Percentiles rank a stretch among this genome's conserved stretches.
Conservation (phyloP, 2,888 invertebrate genomes). For the Noctuana brunneofusca region DNA sequence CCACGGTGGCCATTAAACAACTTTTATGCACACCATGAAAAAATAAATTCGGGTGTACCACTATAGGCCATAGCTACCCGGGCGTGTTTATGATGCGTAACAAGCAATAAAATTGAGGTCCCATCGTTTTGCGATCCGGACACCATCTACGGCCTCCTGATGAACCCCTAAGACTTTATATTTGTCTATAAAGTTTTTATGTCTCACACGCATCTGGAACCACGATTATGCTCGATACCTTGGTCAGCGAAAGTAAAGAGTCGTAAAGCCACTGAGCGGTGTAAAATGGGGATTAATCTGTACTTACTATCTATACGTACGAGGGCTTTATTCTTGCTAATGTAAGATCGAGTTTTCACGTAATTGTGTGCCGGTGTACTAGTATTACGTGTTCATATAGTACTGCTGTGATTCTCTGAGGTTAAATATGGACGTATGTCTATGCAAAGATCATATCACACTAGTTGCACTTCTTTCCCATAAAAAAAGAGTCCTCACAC, state of each 20-base stretch:
- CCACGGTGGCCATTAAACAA: slow-evolving; percentile 57
- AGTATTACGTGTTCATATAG: no score
- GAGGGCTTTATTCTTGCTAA: no score
- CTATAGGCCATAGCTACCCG: slow-evolving; percentile 73
- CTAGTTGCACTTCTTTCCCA: no score
- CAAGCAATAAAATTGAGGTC: slow-evolving; percentile 77
- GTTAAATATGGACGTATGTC: no score
- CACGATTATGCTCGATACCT: slow-evolving; percentile 56
- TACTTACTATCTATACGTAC: background rate
- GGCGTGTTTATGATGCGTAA: slow-evolving; percentile 77
- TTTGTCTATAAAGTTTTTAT: slow-evolving; percentile 73
- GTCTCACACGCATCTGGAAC: slow-evolving; percentile 54
- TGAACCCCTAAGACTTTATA: slow-evolving; percentile 75
- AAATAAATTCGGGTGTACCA: slow-evolving; percentile 61
- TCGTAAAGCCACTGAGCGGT: slow-evolving; percentile 73
- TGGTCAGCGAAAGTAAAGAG: slow-evolving; percentile 74
- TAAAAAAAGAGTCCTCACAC: no score
- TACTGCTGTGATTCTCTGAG: no score
- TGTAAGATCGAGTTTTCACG: no score
- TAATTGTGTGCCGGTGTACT: no score
- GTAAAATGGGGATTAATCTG: slow-evolving; percentile 49
- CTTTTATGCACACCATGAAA: slow-evolving; percentile 62
- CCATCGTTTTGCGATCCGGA: slow-evolving; percentile 74
- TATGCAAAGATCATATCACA: no score
- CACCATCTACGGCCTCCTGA: slow-evolving; percentile 63